Base-by-base conservation (phyloP, 2,888 invertebrate species). In the Lasioglossum morio region DNA sequence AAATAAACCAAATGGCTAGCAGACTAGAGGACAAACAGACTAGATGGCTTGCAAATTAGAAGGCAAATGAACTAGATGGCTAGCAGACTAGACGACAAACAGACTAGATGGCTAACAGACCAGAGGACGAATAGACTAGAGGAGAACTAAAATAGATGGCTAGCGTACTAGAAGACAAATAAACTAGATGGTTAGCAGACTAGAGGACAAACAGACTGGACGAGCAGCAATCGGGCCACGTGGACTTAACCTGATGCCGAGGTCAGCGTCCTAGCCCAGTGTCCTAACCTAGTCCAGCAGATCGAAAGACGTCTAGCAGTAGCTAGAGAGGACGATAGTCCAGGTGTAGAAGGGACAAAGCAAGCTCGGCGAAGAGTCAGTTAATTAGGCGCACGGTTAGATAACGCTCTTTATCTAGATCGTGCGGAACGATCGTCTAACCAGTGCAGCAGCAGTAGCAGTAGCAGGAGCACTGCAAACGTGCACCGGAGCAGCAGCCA, bases 401-500 rank as follows among this genome's bases (percentile, higher is more conserved):
- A 87, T 89, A 81, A 87, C 84, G 37, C 72, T 66, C 57, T 87
- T 86, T 78, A 89, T 89, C 81, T 74, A 77, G 82, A 83, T 79
- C 79, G 77, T 72, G 72, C 48, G 60, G 79, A 87, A 81, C 86
- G 87, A 87, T 87, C 86, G 23, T 4, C 23, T n/a, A 74, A 77
- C 4, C 63, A n/a, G 81, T 77, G 87, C 75, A 80, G 87, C 63
- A 82, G 87, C 75, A 66, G 87, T 66, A 79, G 86, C 72, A 79
- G 87, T 69, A 53, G 53, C 53, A 53, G 53, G 10, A 53, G 53
- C 10, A 53, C 23, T 53, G 87, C 63, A 53, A 77, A 83, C 63
- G 83, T 81, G 76, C 80, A 78, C 57, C 87, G 80, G 79, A 30
- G 82, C 77, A 75, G 46, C 82, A 80, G 86, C 75, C 82, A 82